Conservation (phyloP, 2,113 vertebrate genomes). For the Chionomys nivalis region DNA sequence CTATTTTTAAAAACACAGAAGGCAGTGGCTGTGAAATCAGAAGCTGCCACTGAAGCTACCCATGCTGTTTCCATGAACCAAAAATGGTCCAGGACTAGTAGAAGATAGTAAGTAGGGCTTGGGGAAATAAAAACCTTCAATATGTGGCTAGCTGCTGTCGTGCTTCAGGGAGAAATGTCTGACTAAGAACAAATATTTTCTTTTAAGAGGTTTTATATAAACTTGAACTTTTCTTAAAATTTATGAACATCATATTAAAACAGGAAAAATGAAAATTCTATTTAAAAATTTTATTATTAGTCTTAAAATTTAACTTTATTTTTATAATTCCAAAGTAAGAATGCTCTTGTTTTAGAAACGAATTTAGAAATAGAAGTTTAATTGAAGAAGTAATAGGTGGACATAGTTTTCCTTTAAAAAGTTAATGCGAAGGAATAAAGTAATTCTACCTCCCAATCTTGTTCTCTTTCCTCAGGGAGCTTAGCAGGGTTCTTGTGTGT, state of each 20-base stretch:
- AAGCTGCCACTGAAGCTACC: constrained; percentile 10
- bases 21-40: not conserved
- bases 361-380: not conserved
- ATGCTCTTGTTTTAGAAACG: not conserved
- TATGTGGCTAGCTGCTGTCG: not conserved
- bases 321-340: not conserved
- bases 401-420: not conserved
- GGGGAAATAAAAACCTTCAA: not conserved
- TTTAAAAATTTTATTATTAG: constrained; percentile 26
- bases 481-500: constrained; percentile 15
- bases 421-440: not conserved
- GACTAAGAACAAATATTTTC: not conserved
- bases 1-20: not conserved
- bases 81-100: not conserved
- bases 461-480: not conserved
- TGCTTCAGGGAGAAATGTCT: not conserved
- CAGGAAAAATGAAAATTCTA: constrained; percentile 41
- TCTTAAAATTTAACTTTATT: constrained; percentile 42
- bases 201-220: constrained; percentile 43
- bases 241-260: constrained; percentile 51
- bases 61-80: not conserved
- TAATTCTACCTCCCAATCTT: not conserved
- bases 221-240: constrained; percentile 28
- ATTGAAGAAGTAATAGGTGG: constrained; percentile 34
- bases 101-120: not conserved